phyloP scores from a whole-genome alignment of 2,797 vertebrate species.

The Lepilemur septentrionalis region DNA sequence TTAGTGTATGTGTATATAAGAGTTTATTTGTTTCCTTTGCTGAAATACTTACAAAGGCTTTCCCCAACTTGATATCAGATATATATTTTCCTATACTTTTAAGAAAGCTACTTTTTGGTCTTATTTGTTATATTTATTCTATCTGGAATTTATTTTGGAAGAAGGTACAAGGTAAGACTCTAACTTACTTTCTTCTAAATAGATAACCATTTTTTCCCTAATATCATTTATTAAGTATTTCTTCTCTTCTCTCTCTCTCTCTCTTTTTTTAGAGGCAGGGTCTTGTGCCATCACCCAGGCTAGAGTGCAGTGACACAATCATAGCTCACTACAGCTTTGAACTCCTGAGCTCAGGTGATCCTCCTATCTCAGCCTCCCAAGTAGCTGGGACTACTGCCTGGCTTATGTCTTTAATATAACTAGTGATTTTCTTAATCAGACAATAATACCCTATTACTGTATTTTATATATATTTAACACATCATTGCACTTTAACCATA shows the following conservation, averaged over 20 bases:
- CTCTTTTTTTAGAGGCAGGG: too few relatives aligned
- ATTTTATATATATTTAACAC: neutral
- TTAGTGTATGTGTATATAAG: neutral
- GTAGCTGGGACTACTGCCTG: neutral
- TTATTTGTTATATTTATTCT: conserved; percentile 14
- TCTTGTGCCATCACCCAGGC: too few relatives aligned
- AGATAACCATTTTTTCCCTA: neutral
- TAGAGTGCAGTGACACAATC: too few relatives aligned
- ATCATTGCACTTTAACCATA: neutral
- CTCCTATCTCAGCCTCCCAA: too few relatives aligned
- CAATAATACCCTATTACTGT: neutral
- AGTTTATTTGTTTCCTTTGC: neutral
- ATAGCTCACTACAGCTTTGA: too few relatives aligned
- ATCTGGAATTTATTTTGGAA: neutral
- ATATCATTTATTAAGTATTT: neutral
- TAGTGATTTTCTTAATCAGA: neutral
- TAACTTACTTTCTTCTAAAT: neutral
- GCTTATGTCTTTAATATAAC: neutral
- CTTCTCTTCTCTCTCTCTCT: neutral
- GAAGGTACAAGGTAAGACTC: neutral
- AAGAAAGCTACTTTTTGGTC: neutral
- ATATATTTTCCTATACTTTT: neutral
- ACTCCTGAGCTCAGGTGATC: too few relatives aligned
- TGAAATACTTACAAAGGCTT: conserved; percentile 5
- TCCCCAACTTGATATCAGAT: neutral